Evolutionary conservation across 2,797 vertebrate genomes (phyloP), one percentile per base, ranked within the genome.

Genomic region (Ceyx erithaca): DNA sequence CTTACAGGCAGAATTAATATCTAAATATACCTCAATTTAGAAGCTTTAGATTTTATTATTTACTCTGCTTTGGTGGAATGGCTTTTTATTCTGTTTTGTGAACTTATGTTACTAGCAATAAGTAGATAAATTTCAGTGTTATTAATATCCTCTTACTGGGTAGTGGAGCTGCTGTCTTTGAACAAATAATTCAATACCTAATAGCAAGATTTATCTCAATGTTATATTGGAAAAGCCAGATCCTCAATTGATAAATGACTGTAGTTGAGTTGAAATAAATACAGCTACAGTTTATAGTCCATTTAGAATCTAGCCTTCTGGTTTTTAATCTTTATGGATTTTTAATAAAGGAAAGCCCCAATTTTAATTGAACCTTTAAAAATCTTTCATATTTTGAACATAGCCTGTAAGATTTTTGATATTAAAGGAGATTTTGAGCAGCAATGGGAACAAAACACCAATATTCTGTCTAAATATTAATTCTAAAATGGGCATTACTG

Each of bases 301-400:
- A 4, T n/a, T 88, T 68, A 91, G 78, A 88, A 86, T 85, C 57
- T 80, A 79, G 54, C 80, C 80, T 87, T 81, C 51, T 88, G 16
- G 1, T 73, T 90, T 96, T 92, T 87, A 94, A 92, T 68, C 33
- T 91, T 80, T 58, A 61, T 51, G 14, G 35, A 49, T 77, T 96
- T 96, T 83, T 84, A 90, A 80, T 64, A 85, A 80, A 78, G 7
- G 3, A 51, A 77, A 67, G 12, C 28, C 64, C 80, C 11, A 26
- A 80, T 96, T 93, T 96, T 94, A 88, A 95, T 20, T 68, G 69
- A 54, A 87, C 68, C 89, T 95, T 86, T 37, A 41, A 46, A 94
- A 93, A 70, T 33, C 16, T 67, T 94, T 89, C 4, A 0, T 86
- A 80, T 86, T 91, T 93, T 89, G 26, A 88, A 76, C 25, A 72